Percentiles rank a stretch among this genome's conserved stretches.
Conservation (phyloP, 1,140 invertebrate genomes). For the Magallana gigas region DNA sequence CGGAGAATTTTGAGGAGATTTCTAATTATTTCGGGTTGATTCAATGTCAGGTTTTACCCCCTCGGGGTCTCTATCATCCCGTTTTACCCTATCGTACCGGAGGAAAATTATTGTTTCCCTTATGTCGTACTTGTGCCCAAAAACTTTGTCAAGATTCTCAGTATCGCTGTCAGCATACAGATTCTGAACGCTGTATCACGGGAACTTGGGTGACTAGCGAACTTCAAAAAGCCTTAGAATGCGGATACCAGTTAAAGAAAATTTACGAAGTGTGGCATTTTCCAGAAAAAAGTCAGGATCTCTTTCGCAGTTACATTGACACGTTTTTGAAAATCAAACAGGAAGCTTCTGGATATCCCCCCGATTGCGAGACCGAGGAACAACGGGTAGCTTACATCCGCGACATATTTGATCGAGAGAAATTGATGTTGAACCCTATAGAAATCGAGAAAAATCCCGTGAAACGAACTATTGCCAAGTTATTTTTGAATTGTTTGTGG, state of each 20-base stretch:
- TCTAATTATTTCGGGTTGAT: constrained; percentile 42
- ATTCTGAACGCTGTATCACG: not conserved
- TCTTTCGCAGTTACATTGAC: constrained; percentile 61
- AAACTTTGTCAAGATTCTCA: not conserved
- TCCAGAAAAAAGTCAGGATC: not conserved
- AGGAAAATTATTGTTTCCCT: constrained; percentile 17
- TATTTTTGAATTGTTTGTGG: constrained; percentile 61
- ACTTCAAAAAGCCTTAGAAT: constrained; percentile 39
- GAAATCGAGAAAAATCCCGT: constrained; percentile 75
- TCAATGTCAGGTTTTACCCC: constrained; percentile 39
- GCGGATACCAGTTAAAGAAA: not conserved
- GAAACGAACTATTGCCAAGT: constrained; percentile 60
- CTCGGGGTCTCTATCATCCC: constrained; percentile 47
- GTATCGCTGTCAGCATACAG: not conserved
- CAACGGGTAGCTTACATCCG: constrained; percentile 66
- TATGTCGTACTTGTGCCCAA: constrained; percentile 47
- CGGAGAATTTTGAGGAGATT: constrained; percentile 28
- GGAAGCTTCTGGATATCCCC: constrained; percentile 58
- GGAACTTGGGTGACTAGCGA: constrained; percentile 37
- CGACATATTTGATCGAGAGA: constrained; percentile 67
- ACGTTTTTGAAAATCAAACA: constrained; percentile 62
- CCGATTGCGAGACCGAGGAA: constrained; percentile 43
- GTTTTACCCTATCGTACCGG: constrained; percentile 37
- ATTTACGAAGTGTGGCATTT: constrained; percentile 44
- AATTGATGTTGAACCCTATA: constrained; percentile 69